Conservation (phyloP, 2,797 vertebrate genomes). For the Esox lucius region DNA sequence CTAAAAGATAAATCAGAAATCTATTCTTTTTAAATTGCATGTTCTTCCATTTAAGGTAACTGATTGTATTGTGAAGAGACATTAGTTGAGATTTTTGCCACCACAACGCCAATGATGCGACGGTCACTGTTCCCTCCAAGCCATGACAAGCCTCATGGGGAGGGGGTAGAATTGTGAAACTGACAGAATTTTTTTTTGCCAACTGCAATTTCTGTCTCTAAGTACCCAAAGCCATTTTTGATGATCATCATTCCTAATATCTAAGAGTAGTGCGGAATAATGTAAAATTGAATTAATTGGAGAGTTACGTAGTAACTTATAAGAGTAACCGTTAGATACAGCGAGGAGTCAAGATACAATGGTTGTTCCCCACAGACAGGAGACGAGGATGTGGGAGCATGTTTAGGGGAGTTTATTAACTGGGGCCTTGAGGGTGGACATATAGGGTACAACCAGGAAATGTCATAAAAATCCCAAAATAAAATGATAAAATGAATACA, state of each 20-base stretch:
- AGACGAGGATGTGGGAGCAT: constrained; percentile 11
- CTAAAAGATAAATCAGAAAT: too few relatives aligned
- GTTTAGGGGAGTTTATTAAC: background rate
- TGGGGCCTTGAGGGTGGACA: background rate
- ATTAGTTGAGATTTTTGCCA: background rate
- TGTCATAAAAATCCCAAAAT: constrained; percentile 38
- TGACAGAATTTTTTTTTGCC: background rate
- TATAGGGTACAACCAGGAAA: constrained; percentile 47
- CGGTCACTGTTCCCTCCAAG: background rate
- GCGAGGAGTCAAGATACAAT: constrained; percentile 24
- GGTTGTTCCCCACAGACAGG: constrained; percentile 14
- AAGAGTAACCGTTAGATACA: constrained; percentile 40
- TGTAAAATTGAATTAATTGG: constrained; percentile 13
- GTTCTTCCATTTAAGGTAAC: too few relatives aligned
- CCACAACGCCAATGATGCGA: background rate
- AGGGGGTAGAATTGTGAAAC: background rate
- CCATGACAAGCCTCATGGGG: background rate
- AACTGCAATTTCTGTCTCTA: background rate
- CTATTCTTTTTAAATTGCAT: too few relatives aligned
- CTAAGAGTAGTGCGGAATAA: constrained; percentile 16
- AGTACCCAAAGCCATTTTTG: background rate
- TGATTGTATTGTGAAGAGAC: too few relatives aligned
- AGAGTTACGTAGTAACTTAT: constrained; percentile 14
- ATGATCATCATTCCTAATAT: background rate
- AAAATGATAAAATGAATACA: constrained; percentile 30